Base-by-base conservation (phyloP, 2,113 vertebrate species). In the Hypocryptadius cinnamomeus region DNA sequence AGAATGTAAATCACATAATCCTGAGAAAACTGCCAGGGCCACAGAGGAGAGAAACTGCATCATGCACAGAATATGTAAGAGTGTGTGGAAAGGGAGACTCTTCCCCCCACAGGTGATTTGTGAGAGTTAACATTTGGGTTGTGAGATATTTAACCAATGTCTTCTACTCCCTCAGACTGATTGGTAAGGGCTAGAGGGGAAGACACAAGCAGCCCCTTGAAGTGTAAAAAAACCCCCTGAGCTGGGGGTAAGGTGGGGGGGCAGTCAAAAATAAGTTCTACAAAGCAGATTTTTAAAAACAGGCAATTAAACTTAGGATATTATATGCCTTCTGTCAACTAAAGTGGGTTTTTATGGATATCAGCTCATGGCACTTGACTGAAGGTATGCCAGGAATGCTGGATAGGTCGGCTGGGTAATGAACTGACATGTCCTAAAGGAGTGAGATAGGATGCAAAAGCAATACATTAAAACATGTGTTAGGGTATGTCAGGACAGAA, bases 351-450 rank as follows among this genome's bases (percentile, higher is more conserved):
- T 95, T 95, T 96, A 93, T 91, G 93, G 86, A 30, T 94, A 83
- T 89, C 66, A 33, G 40, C 69, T 95, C 64, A 31, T 37, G 60
- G 47, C 6, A 17, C 68, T 95, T 94, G 87, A 87, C 90, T 79
- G 77, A 84, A 95, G 53, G 51, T 63, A 97, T 96, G 87, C 42
- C 71, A 93, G 92, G 93, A 96, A 97, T 96, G 93, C 85, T 5
- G 14, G 37, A 53, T 79, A 86, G 90, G 89, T 95, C 48, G 31
- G 70, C 79, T 95, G 94, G 47, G 68, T 79, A 78, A 59, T 77
- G 72, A 90, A 61, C 66, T 88, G 90, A 85, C 81, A 35, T 78
- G 74, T 95, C 86, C 73, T 80, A 54, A 88, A 93, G 88, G 56
- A 70, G 60, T 54, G 79, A 90, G 94, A 86, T 47, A 27, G 59